Evolutionary conservation across 2,113 vertebrate species (phyloP), one percentile per base, ranked within the genome.

Genomic region (Pithys albifrons): DNA sequence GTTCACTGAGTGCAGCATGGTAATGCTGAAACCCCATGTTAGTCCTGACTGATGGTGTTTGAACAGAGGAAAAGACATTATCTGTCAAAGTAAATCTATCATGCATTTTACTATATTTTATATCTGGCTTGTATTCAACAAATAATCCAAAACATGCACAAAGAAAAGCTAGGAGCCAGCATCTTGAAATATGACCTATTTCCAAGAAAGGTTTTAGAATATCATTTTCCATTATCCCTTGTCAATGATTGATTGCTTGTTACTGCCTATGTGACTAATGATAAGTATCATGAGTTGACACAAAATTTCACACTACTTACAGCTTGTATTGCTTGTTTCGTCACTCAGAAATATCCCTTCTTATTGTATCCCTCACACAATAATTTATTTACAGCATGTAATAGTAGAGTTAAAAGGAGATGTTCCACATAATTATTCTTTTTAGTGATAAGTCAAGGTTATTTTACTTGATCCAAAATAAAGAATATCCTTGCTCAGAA

Each of bases 391-490:
- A 76, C 81, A 85, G 82, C 46, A 91, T 65, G 13, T 62, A 79
- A 88, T 66, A 89, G 69, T 28, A 59, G 88, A 91, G 85, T 77
- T 95, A 77, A 96, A 97, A 97, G 94, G 71, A 95, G 95, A 95
- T 81, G 80, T 89, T 96, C 65, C 78, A 89, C 79, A 54, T 79
- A 95, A 95, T 96, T 95, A 88, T 77, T 97, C 85, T 78, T 91
- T 88, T 88, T 86, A 85, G 78, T 94, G 96, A 92, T 97, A 96
- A 95, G 77, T 93, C 91, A 91, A 57, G 16, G 81, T 85, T 96
- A 66, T 92, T 95, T 97, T 55, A 95, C 91, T 93, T 95, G 61
- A 95, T 95, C 92, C 78, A 89, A 96, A 95, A 85, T 78, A 96
- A 82, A 66, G 59, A 81, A 89, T 87, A 96, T 97, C 91, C 78